Conservation (phyloP, 2,888 invertebrate species). For the Eumerus sabulonum region DNA sequence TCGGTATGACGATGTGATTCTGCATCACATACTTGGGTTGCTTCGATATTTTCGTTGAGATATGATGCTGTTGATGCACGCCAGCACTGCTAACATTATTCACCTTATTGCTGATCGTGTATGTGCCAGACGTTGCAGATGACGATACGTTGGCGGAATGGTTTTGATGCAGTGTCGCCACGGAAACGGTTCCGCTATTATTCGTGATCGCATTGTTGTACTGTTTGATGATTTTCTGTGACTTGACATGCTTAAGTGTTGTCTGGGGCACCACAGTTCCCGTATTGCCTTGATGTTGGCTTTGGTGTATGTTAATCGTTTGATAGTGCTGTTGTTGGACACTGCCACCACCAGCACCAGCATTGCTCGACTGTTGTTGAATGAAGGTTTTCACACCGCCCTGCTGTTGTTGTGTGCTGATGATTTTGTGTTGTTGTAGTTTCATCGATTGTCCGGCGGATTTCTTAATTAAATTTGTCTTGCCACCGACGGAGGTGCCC, state of each 20-base stretch:
- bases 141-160: constrained; percentile 54
- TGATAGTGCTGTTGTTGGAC: constrained; percentile 70
- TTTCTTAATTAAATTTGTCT: constrained; percentile 74
- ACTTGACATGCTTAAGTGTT: constrained; percentile 69
- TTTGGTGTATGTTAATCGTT: constrained; percentile 69
- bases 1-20: constrained; percentile 72
- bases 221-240: constrained; percentile 76
- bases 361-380: constrained; percentile 69
- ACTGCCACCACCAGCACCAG: constrained; percentile 11
- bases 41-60: constrained; percentile 73
- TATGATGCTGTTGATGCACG: constrained; percentile 70
- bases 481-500: constrained; percentile 61
- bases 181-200: constrained; percentile 71
- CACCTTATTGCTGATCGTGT: constrained; percentile 71
- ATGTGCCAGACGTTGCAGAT: constrained; percentile 67
- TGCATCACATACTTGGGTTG: constrained; percentile 74
- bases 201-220: constrained; percentile 73
- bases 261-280: constrained; percentile 36
- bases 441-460: constrained; percentile 69
- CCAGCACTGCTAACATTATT: constrained; percentile 65
- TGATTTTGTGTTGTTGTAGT: constrained; percentile 71
- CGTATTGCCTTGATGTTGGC: constrained; percentile 51
- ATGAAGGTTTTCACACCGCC: constrained; percentile 71
- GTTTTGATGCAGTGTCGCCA: constrained; percentile 71
- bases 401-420: constrained; percentile 71